Percentiles rank a stretch among this genome's conserved stretches.
Evolutionary conservation across 2,797 vertebrate species (phyloP).

Genomic region (Vespertilio murinus): DNA sequence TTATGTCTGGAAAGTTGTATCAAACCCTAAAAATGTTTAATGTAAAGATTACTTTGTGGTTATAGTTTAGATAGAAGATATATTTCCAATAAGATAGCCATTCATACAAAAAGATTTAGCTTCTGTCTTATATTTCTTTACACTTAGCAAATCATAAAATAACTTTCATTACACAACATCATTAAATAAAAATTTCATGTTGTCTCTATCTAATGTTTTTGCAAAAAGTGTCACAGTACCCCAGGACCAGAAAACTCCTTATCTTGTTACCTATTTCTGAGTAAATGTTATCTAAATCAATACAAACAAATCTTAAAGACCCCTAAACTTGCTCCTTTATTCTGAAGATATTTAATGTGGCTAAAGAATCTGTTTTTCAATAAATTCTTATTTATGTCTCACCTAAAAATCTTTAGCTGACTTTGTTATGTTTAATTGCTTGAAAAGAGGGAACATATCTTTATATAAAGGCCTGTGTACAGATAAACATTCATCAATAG

Average conservation of each 20-base stretch:
- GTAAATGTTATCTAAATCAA: constrained; percentile 11
- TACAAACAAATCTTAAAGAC: constrained; percentile 11
- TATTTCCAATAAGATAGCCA: background rate
- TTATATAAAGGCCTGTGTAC: background rate
- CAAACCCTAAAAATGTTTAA: constrained; percentile 83
- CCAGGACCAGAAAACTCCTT: background rate
- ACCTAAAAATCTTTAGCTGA: constrained; percentile 1
- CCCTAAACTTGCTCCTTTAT: constrained; percentile 39
- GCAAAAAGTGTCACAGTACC: background rate
- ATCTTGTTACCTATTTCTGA: background rate
- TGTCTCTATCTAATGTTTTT: constrained; percentile 22
- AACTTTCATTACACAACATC: constrained; percentile 1
- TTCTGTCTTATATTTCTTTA: constrained; percentile 24
- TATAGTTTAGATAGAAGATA: constrained; percentile 7
- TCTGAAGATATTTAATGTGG: constrained; percentile 7
- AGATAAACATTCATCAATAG: background rate
- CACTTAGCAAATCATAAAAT: constrained; percentile 1
- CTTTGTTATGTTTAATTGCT: constrained; percentile 36
- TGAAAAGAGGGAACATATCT: background rate
- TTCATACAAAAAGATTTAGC: background rate
- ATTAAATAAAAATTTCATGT: constrained; percentile 18
- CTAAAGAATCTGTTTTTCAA: background rate
- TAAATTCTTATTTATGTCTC: constrained; percentile 21
- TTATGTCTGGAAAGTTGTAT: constrained; percentile 75
- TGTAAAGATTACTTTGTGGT: constrained; percentile 64